These are phyloP conservation scores for Microcebus ravelobensis DNA, from an alignment of 2,113 vertebrate genomes.

Conservation along the genomic window DNA sequence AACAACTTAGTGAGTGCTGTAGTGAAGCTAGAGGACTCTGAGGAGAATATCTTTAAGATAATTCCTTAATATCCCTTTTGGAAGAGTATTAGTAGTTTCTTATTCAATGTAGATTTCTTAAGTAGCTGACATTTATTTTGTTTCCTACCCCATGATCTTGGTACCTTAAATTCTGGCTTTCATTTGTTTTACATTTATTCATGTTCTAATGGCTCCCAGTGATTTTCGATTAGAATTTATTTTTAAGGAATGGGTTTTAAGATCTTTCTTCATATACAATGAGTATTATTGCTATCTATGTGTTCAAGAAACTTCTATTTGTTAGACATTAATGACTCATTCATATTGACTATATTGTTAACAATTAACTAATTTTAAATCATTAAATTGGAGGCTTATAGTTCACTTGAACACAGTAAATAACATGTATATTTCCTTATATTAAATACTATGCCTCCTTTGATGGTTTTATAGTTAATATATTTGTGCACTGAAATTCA, in stretches of 20 bases:
- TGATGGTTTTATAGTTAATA: background rate
- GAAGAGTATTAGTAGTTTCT: conserved; percentile 74
- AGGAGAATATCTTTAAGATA: conserved; percentile 66
- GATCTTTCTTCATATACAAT: conserved; percentile 16
- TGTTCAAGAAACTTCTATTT: background rate
- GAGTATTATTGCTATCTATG: background rate
- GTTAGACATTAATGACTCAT: background rate
- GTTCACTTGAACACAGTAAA: background rate
- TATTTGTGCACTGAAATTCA: conserved; percentile 35
- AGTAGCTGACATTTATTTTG: conserved; percentile 82
- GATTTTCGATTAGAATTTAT: conserved; percentile 69
- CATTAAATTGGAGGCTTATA: background rate
- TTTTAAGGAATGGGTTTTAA: conserved; percentile 51
- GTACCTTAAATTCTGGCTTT: conserved; percentile 77
- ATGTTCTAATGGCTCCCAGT: conserved; percentile 72
- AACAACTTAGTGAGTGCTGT: conserved; percentile 21
- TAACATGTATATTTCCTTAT: background rate
- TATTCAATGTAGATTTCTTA: conserved; percentile 78
- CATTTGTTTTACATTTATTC: conserved; percentile 82
- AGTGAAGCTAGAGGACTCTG: conserved; percentile 10
- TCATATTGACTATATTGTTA: conserved; percentile 14
- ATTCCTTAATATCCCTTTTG: conserved; percentile 76
- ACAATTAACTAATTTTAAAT: background rate
- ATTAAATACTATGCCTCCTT: background rate
- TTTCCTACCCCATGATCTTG: conserved; percentile 77